Evolutionary conservation across 2,888 invertebrate genomes (phyloP).

Genomic region (Steinernema carpocapsae): DNA sequence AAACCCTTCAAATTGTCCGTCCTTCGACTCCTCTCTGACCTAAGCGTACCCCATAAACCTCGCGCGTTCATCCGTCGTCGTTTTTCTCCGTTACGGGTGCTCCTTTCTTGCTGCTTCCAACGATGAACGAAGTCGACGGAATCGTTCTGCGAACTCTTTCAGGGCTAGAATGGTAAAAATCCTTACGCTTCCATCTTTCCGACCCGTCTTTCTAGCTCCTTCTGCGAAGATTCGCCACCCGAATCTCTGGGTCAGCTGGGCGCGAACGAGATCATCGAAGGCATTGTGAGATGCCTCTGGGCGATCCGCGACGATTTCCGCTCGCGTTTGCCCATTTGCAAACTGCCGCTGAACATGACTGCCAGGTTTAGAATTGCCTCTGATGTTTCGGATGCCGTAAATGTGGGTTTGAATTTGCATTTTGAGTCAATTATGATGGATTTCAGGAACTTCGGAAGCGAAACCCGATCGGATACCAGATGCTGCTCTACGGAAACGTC

Average conservation of each 20-base stretch:
- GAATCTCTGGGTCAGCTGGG: not conserved
- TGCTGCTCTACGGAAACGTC: conserved; percentile 28
- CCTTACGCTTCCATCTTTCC: not conserved
- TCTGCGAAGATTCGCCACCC: conserved; percentile 24
- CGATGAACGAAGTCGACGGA: conserved; percentile 33
- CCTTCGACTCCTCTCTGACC: too few relatives aligned
- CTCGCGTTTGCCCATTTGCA: not conserved
- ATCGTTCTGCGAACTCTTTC: conserved; percentile 2
- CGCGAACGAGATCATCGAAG: conserved; percentile 20
- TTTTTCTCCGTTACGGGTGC: too few relatives aligned
- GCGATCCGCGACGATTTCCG: conserved; percentile 20
- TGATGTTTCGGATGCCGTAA: not conserved
- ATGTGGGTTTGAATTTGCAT: not conserved
- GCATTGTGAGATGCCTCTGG: conserved; percentile 26
- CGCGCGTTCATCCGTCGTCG: not conserved
- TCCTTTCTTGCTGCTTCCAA: not conserved
- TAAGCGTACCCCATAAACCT: not conserved
- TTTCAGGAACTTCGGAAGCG: conserved; percentile 4
- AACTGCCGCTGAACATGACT: conserved; percentile 20
- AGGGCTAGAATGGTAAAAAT: not conserved
- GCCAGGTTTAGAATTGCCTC: conserved; percentile 22
- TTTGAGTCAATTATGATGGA: not conserved
- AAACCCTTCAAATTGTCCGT: too few relatives aligned
- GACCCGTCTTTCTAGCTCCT: not conserved
- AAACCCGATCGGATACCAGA: conserved; percentile 16